Evolutionary conservation across 1,140 invertebrate species (phyloP).

Genomic region (Lucilia sericata): DNA sequence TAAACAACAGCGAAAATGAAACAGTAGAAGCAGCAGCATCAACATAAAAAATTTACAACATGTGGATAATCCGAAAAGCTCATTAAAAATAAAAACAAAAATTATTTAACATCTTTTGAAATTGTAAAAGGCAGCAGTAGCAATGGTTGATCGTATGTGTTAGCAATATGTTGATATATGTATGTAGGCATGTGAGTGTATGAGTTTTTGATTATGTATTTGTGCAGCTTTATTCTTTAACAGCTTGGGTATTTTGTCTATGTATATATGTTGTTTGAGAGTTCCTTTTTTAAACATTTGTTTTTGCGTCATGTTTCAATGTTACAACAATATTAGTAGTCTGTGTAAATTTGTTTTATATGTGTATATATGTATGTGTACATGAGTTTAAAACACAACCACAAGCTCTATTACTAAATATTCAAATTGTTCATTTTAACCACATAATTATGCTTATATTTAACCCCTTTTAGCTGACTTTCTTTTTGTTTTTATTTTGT

Average conservation of each 20-base stretch:
- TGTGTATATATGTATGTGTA: background rate
- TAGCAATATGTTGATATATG: too few relatives aligned
- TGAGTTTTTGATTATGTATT: too few relatives aligned
- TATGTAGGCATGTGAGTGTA: too few relatives aligned
- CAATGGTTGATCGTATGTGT: too few relatives aligned
- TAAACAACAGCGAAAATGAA: background rate
- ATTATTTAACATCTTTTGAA: background rate
- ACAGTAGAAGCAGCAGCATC: background rate
- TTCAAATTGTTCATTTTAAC: slow-evolving; percentile 54
- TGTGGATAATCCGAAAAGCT: slow-evolving; percentile 38
- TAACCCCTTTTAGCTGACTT: slow-evolving; percentile 55
- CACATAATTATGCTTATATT: slow-evolving; percentile 67
- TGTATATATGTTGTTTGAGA: background rate
- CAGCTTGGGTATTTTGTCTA: background rate
- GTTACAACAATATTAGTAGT: background rate
- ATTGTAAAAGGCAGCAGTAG: background rate
- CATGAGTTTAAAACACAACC: background rate
- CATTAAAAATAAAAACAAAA: slow-evolving; percentile 33
- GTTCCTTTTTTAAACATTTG: background rate
- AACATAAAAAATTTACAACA: slow-evolving; percentile 13
- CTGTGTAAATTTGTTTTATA: background rate
- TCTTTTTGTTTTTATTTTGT: background rate
- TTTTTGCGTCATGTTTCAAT: background rate
- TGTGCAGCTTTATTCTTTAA: background rate
- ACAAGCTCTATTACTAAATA: slow-evolving; percentile 17